These are phyloP conservation scores for Nerophis ophidion DNA, from an alignment of 2,113 vertebrate genomes.

Conservation along the genomic window DNA sequence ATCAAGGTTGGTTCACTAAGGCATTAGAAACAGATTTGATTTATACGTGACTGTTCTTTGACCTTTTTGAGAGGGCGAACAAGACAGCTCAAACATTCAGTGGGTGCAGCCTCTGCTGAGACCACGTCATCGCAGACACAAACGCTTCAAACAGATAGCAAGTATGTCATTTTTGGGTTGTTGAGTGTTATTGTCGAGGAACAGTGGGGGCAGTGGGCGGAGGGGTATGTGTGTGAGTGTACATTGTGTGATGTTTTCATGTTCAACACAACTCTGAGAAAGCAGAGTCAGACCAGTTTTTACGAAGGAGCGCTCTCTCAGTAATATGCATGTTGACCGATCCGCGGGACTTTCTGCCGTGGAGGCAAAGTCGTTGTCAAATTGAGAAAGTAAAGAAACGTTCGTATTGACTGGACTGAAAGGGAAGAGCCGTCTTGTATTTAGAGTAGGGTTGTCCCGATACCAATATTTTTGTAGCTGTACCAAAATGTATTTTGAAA, in stretches of 20 bases:
- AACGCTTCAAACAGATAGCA: conserved; percentile 24
- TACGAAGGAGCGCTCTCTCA: conserved; percentile 1
- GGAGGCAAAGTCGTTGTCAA: conserved; percentile 2
- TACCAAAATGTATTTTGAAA: too few relatives aligned
- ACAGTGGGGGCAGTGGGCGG: neutral
- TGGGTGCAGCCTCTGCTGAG: conserved; percentile 34
- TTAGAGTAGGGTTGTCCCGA: too few relatives aligned
- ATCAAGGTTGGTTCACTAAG: conserved; percentile 7
- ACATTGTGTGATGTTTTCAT: conserved; percentile 48
- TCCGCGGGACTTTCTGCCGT: conserved; percentile 23
- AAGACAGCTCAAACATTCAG: conserved; percentile 38
- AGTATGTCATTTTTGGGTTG: conserved; percentile 23
- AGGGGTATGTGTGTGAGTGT: conserved; percentile 9
- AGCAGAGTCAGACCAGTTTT: conserved; percentile 41
- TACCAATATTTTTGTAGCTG: too few relatives aligned
- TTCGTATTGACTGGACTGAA: too few relatives aligned
- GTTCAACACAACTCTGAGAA: conserved; percentile 38
- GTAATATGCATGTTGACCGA: neutral
- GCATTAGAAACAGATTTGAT: neutral
- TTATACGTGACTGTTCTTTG: conserved; percentile 34
- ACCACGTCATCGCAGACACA: conserved; percentile 25
- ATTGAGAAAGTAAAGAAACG: neutral
- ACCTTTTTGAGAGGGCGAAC: conserved; percentile 32
- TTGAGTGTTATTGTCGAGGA: conserved; percentile 4
- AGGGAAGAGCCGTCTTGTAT: too few relatives aligned